Percentiles rank a stretch among this genome's conserved stretches.
Evolutionary conservation across 2,888 invertebrate species (phyloP).

Genomic region (Allacma fusca): DNA sequence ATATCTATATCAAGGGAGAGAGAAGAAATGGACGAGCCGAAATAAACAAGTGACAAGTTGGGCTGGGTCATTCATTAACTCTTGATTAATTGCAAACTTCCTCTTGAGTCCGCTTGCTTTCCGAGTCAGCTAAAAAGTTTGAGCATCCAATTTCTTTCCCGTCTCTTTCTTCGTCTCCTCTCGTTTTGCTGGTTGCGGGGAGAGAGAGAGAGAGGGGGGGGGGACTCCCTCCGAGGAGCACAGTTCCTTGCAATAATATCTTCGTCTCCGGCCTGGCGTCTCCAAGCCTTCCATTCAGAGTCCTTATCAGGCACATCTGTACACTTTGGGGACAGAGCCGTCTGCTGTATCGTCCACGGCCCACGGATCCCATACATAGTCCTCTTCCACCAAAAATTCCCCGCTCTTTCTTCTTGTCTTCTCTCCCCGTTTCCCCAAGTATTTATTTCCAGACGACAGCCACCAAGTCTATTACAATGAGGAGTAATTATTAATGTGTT

Average conservation of each 20-base stretch:
- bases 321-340: no score
- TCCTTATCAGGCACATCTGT: no score
- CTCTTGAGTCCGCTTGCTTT: conserved; percentile 16
- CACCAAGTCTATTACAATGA: not conserved
- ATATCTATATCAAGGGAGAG: not conserved
- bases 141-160: not conserved
- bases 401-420: not conserved
- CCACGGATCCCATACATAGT: no score
- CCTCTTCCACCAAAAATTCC: conserved; percentile 16
- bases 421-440: not conserved
- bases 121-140: conserved; percentile 20
- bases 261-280: no score
- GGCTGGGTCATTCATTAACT: conserved; percentile 52
- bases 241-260: no score
- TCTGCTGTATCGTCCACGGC: no score
- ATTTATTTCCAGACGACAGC: no score
- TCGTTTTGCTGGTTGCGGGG: no score
- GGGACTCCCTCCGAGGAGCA: no score
- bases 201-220: no score
- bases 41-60: conserved; percentile 51
- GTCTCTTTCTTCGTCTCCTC: not conserved
- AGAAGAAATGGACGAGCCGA: conserved; percentile 10
- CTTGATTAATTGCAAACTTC: conserved; percentile 51
- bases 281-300: no score
- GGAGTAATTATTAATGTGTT: conserved; percentile 31